Conservation (phyloP, 2,888 invertebrate species). For the Philereme transversata region DNA sequence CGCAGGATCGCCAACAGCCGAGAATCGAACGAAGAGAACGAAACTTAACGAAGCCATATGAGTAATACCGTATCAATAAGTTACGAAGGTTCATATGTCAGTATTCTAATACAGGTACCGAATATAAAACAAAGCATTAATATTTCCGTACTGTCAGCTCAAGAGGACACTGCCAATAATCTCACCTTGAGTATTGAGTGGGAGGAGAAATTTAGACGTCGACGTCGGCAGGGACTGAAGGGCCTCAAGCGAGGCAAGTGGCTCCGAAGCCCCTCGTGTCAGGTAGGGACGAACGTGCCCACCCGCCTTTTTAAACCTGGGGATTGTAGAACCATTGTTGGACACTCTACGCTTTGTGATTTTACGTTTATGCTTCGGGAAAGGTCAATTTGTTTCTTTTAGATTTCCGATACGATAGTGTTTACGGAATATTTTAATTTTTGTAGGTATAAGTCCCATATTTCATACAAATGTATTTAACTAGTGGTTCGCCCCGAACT, state of each 20-base stretch:
- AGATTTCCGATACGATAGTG: conserved; percentile 19
- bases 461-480: too few species aligned
- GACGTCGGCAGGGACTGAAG: conserved; percentile 56
- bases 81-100: neutral
- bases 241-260: conserved; percentile 51
- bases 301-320: conserved; percentile 54
- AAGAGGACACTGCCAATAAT: conserved; percentile 32
- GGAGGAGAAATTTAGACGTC: conserved; percentile 54
- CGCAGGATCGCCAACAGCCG: too few species aligned
- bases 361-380: conserved; percentile 33
- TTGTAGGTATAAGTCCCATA: too few species aligned
- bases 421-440: neutral
- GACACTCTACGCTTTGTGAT: conserved; percentile 38
- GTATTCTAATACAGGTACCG: neutral
- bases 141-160: conserved; percentile 18
- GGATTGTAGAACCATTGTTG: conserved; percentile 44
- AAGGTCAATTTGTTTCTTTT: conserved; percentile 34
- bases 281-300: conserved; percentile 59
- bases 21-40: too few species aligned
- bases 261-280: conserved; percentile 48
- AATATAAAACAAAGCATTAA: conserved; percentile 3
- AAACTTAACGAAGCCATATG: too few species aligned
- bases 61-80: too few species aligned
- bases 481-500: too few species aligned
- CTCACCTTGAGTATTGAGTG: conserved; percentile 45